phyloP scores from a whole-genome alignment of 2,888 invertebrate species.

The Campoplex nolae region DNA sequence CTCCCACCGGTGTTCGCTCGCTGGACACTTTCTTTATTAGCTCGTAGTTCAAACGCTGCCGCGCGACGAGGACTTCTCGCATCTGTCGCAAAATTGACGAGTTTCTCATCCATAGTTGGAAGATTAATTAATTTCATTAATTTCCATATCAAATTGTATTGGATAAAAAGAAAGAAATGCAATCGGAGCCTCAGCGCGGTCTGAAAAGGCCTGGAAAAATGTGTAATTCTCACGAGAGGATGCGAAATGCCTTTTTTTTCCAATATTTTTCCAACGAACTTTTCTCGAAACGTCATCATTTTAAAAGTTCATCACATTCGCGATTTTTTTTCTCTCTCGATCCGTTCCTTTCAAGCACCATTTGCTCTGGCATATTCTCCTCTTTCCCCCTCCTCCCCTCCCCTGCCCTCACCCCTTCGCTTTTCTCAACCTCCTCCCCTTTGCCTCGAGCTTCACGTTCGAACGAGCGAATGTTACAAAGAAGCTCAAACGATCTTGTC shows the following conservation, averaged over 20 bases:
- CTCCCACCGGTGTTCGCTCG: neutral
- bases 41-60: conserved; percentile 35
- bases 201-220: neutral
- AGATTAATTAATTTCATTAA: neutral
- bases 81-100: neutral
- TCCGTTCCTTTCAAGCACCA: conserved; percentile 10
- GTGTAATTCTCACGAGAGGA: neutral
- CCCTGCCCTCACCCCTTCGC: neutral
- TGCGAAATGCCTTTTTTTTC: neutral
- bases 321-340: conserved; percentile 34
- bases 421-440: neutral
- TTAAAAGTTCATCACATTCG: neutral
- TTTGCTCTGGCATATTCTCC: conserved; percentile 23
- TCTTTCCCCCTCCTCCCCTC: neutral
- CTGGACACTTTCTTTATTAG: neutral
- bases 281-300: conserved; percentile 24
- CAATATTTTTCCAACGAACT: conserved; percentile 39
- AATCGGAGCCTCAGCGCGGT: neutral
- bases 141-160: neutral
- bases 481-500: conserved; percentile 84
- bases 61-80: neutral
- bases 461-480: conserved; percentile 60
- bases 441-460: conserved; percentile 23
- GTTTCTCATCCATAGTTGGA: conserved; percentile 1
- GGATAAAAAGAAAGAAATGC: neutral